Evolutionary conservation across 1,140 invertebrate species (phyloP).

Genomic region (Asobara japonica): DNA sequence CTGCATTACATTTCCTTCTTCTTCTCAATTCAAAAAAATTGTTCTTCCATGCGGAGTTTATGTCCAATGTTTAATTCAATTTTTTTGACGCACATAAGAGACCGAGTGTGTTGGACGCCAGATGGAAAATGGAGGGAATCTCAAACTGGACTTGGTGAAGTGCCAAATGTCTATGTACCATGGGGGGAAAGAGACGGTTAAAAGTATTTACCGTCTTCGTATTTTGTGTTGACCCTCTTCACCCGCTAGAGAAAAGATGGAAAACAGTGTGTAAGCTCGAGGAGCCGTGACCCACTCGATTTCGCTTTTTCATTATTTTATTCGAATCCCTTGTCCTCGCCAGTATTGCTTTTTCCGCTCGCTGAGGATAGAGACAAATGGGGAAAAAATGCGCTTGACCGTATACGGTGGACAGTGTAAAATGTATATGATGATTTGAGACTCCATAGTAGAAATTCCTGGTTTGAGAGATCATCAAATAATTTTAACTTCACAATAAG

Average conservation of each 20-base stretch:
- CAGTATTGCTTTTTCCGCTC: not conserved
- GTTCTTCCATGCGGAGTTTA: no score
- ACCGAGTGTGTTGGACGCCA: not conserved
- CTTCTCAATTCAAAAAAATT: no score
- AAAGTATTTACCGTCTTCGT: slow-evolving; percentile 6
- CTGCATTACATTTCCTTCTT: no score
- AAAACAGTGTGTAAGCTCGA: not conserved
- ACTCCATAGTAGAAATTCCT: no score
- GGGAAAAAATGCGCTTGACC: no score
- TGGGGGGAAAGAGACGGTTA: not conserved
- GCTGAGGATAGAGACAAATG: not conserved
- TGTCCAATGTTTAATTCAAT: no score
- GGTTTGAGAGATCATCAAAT: no score
- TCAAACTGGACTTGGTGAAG: slow-evolving; percentile 8
- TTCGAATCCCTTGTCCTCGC: not conserved
- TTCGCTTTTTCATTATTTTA: not conserved
- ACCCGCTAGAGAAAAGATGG: not conserved
- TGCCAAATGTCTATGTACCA: slow-evolving; percentile 10
- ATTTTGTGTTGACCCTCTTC: slow-evolving; percentile 12
- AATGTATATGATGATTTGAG: no score
- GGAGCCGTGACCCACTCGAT: not conserved
- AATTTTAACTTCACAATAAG: no score
- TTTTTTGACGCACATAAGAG: no score
- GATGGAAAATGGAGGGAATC: not conserved
- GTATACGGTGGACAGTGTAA: no score